Evolutionary conservation across 1,140 invertebrate species (phyloP).

Genomic region (Drosophila quadrilineata): DNA sequence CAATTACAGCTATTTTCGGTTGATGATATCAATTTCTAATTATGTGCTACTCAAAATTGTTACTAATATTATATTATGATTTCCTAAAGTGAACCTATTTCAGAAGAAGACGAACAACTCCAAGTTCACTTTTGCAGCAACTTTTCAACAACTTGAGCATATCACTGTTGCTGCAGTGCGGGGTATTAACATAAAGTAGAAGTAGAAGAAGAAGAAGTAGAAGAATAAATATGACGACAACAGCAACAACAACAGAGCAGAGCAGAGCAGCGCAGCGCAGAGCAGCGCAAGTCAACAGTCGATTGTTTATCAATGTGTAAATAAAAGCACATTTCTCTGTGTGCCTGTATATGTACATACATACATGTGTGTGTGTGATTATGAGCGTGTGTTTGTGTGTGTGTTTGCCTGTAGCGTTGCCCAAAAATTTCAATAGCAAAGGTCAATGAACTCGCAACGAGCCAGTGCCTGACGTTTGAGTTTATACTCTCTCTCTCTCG

Average conservation of each 20-base stretch:
- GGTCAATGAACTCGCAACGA: constrained; percentile 72
- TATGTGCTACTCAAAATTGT: too few relatives aligned
- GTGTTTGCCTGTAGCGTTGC: constrained; percentile 49
- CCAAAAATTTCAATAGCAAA: constrained; percentile 81
- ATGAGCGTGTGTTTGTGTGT: constrained; percentile 28
- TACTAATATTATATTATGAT: too few relatives aligned
- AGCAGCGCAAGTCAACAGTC: constrained; percentile 56
- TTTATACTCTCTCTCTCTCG: constrained; percentile 16
- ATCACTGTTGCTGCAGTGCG: too few relatives aligned
- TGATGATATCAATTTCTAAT: too few relatives aligned
- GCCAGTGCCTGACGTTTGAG: constrained; percentile 20
- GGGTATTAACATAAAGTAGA: too few relatives aligned
- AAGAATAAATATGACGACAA: not conserved
- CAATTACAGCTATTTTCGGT: too few relatives aligned
- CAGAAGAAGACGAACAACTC: too few relatives aligned
- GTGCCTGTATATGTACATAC: not conserved
- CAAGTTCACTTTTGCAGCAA: too few relatives aligned
- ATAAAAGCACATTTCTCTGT: constrained; percentile 38
- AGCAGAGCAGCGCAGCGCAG: too few relatives aligned
- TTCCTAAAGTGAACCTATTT: too few relatives aligned
- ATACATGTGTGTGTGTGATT: not conserved
- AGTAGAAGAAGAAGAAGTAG: constrained; percentile 41
- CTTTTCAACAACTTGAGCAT: too few relatives aligned
- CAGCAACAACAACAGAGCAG: constrained; percentile 29
- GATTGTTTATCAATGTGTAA: constrained; percentile 78